Evolutionary conservation across 2,888 invertebrate genomes (phyloP).

Genomic region (Drosophila aldrichi): DNA sequence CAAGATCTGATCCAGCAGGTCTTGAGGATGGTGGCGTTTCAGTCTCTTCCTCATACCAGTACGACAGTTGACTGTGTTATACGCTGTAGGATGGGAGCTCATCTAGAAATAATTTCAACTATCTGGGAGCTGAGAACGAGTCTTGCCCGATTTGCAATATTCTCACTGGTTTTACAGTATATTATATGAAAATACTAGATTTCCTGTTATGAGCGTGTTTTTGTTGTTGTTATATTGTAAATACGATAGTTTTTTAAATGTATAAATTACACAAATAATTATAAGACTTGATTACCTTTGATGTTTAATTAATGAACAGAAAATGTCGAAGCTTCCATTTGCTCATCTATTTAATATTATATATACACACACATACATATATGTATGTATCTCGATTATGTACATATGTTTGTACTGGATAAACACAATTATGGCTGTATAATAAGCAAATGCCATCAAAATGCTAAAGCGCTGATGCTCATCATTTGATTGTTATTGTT

Average conservation of each 20-base stretch:
- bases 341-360: neutral
- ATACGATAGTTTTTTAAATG: neutral
- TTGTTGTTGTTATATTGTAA: neutral
- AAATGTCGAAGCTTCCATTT: neutral
- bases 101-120: neutral
- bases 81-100: too few relatives aligned
- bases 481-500: constrained; percentile 36
- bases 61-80: too few relatives aligned
- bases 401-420: neutral
- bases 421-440: constrained; percentile 20
- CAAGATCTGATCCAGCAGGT: too few relatives aligned
- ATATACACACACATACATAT: neutral
- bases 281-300: neutral
- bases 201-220: neutral
- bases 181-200: constrained; percentile 1
- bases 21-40: too few relatives aligned
- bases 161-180: neutral
- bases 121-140: neutral
- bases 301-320: constrained; percentile 4
- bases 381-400: neutral
- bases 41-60: too few relatives aligned
- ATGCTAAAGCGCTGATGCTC: constrained; percentile 57
- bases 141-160: neutral
- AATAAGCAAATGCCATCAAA: constrained; percentile 34
- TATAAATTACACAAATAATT: neutral